phyloP scores from a whole-genome alignment of 2,888 invertebrate genomes.

The Dexiosoma caninum region DNA sequence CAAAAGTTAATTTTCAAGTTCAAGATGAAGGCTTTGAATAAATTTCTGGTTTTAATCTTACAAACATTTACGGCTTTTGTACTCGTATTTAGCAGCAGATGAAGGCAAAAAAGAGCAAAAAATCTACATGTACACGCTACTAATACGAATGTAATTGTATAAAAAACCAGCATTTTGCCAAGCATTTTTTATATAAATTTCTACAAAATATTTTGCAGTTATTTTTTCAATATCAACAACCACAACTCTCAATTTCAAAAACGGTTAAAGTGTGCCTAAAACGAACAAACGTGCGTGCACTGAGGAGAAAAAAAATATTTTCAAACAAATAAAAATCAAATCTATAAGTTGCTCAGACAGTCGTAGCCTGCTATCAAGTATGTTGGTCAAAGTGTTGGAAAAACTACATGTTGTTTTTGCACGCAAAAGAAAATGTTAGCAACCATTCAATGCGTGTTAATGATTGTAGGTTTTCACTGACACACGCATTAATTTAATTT shows the following conservation, averaged over 20 bases:
- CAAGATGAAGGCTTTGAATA: slow-evolving; percentile 60
- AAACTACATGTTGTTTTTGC: background rate
- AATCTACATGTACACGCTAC: background rate
- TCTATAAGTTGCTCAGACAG: slow-evolving; percentile 19
- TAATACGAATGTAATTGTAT: background rate
- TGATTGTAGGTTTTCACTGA: slow-evolving; percentile 40
- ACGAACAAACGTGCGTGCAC: slow-evolving; percentile 38
- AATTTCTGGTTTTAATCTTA: background rate
- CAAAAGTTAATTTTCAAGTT: slow-evolving; percentile 56
- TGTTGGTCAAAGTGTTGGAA: slow-evolving; percentile 33
- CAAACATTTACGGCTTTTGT: background rate
- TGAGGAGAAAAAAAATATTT: slow-evolving; percentile 8
- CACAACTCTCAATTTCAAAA: slow-evolving; percentile 13
- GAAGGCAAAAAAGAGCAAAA: slow-evolving; percentile 12
- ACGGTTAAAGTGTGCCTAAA: slow-evolving; percentile 38
- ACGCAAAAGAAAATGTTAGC: slow-evolving; percentile 11
- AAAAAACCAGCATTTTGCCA: slow-evolving; percentile 19
- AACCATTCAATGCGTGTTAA: slow-evolving; percentile 54
- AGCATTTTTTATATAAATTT: slow-evolving; percentile 31
- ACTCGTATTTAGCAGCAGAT: slow-evolving; percentile 22
- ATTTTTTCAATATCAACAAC: background rate
- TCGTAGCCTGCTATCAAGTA: slow-evolving; percentile 25
- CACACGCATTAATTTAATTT: slow-evolving; percentile 43
- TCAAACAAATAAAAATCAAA: slow-evolving; percentile 42
- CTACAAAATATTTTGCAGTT: slow-evolving; percentile 13